Evolutionary conservation across 1,140 invertebrate species (phyloP), one percentile per base, ranked within the genome.

Genomic region (Cardiocondyla obscurior): DNA sequence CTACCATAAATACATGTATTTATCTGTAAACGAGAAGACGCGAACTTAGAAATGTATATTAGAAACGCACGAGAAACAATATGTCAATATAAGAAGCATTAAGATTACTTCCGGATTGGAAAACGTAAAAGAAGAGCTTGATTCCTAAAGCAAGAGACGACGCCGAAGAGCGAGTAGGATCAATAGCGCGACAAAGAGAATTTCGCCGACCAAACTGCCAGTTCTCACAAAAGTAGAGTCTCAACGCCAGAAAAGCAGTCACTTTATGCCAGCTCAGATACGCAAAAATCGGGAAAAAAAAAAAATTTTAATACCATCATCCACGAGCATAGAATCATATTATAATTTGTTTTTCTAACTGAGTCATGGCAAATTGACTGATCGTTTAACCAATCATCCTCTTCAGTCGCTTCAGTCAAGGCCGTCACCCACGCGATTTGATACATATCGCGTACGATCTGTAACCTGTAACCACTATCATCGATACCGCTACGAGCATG

Each of bases 321-420:
- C 25, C 33, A 55, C 19, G 25, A 39, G 39, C 44, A 36, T 39
- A 16, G 36, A 73, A 14, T 57, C 55, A 62, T 64, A 19, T 25
- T 49, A 8, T 42, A 67, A 79, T 53, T 65, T 12, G 58, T 67
- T 77, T 67, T 77, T 39, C 39, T 16, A 67, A 51, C 10, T 39
- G 46, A 77, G 30, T 36, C 30, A 77, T 60, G 22, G 33, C 33
- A 30, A n/a, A 19, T 62, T 51, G 60, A 77, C 33, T 79, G 46
- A 79, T 79, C 25, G 30, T 16, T 76, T 64, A 64, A 49, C 55
- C 30, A 76, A 44, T 49, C 30, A 67, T 53, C 46, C 33, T 28
- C 60, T 46, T 62, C 72, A 19, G n/a, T 60, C 55, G 55, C 33
- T 64, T 65, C 30, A 65, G 46, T 67, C 46, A 79, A 67, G 74